Evolutionary conservation across 2,113 vertebrate species (phyloP).

Genomic region (Vimba vimba): DNA sequence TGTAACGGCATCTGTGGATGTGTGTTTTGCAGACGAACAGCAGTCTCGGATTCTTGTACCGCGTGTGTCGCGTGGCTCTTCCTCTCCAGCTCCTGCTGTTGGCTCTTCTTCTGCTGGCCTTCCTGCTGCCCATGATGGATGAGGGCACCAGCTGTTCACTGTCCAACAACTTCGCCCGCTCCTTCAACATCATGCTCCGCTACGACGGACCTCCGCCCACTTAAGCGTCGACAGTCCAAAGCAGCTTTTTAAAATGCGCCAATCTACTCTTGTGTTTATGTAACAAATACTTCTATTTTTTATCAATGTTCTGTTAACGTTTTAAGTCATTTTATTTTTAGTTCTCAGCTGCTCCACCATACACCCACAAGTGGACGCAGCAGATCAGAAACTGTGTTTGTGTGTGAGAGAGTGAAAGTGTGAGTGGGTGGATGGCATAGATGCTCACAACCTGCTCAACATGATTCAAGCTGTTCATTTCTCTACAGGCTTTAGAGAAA

Average conservation of each 20-base stretch:
- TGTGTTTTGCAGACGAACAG: constrained; percentile 68
- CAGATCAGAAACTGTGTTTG: constrained; percentile 42
- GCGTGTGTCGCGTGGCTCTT: constrained; percentile 83
- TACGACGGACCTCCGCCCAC: constrained; percentile 88
- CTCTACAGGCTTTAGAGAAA: constrained; percentile 40
- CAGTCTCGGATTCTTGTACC: constrained; percentile 62
- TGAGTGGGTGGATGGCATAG: constrained; percentile 44
- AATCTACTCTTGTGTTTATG: not conserved
- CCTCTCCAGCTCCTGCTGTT: constrained; percentile 86
- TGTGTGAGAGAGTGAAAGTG: constrained; percentile 1
- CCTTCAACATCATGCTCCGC: constrained; percentile 90
- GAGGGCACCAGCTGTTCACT: constrained; percentile 83
- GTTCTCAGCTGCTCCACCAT: constrained; percentile 12
- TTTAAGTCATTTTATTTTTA: constrained; percentile 15
- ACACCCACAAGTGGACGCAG: constrained; percentile 42
- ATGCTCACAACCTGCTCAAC: constrained; percentile 51
- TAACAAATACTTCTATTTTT: constrained; percentile 9
- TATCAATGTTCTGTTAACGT: not conserved
- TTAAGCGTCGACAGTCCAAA: constrained; percentile 61
- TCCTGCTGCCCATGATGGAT: constrained; percentile 84
- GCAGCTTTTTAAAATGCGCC: not conserved
- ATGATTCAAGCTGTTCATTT: constrained; percentile 56
- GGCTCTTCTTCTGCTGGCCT: constrained; percentile 84
- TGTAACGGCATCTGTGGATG: not conserved
- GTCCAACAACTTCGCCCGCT: constrained; percentile 92